Base-by-base conservation (phyloP, 2,113 vertebrate species). In the Morphnarchus princeps region DNA sequence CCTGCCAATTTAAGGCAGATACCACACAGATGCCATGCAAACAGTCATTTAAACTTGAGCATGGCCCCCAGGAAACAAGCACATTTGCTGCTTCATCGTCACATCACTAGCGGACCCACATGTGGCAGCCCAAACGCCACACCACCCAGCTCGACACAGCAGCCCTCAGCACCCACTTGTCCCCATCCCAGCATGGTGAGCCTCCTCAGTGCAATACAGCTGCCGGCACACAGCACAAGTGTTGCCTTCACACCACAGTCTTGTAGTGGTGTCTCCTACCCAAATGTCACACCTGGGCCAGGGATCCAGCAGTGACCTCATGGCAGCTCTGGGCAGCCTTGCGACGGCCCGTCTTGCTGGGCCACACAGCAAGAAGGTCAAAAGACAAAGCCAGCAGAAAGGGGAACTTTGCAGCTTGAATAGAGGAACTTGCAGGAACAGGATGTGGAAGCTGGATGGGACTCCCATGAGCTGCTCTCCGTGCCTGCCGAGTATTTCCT, bases 111-210 rank as follows among this genome's bases (percentile, higher is more conserved):
- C 31, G 26, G 36, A 58, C 18, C 12, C 22, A 2, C 1, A 0
- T 8, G 36, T 4, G 6, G 59, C 55, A 70, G 34, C 36, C 15
- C 1, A 7, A 61, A 45, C n/a, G 12, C 21, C 5, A 0, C 22
- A 12, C 22, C 1, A 1, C 18, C 36, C 2, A 0, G 25, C 13
- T 4, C 3, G 45, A 15, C 26, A 7, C 1, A 7, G 57, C 19
- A 14, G 65, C 20, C 31, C 50, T 42, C 57, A 18, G 77, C n/a
- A 52, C 34, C n/a, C 1, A 1, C 65, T 21, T 40, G 29, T 34
- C 43, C 32, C 40, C 36, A 34, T 32, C 58, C 22, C 4, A 5
- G 34, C 19, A 65, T 1, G 5, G 66, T 0, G 0, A 61, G 32
- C 22, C 67, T 57, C 19, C n/a, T 17, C 2, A 3, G 11, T 3